Percentiles rank a stretch among this genome's conserved stretches.
These are phyloP conservation scores for Oreochromis niloticus DNA, from an alignment of 2,113 vertebrate species.

Conservation along the genomic window DNA sequence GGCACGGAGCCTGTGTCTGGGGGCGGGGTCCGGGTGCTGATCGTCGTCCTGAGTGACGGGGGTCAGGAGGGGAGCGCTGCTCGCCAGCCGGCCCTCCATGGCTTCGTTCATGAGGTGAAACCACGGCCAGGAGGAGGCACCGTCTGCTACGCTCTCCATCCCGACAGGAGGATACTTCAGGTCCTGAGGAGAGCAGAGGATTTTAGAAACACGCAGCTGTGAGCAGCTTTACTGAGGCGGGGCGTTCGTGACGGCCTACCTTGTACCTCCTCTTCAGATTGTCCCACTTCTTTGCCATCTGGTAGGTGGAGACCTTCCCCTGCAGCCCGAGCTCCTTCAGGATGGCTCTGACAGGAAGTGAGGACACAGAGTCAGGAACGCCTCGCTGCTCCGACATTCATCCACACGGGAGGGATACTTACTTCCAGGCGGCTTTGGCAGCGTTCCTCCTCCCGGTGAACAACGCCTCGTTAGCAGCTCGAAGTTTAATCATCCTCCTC, in stretches of 20 bases:
- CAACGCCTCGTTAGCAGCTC: conserved; percentile 64
- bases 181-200: conserved; percentile 41
- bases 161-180: conserved; percentile 70
- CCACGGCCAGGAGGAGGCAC: conserved; percentile 73
- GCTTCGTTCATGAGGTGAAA: conserved; percentile 74
- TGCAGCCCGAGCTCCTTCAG: conserved; percentile 70
- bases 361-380: not conserved
- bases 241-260: conserved; percentile 9
- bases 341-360: conserved; percentile 56
- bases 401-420: not conserved
- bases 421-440: conserved; percentile 75
- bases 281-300: conserved; percentile 78
- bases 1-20: conserved; percentile 2
- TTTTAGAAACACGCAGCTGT: not conserved
- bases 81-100: conserved; percentile 64
- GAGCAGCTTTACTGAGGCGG: fast-evolving
- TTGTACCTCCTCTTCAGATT: conserved; percentile 77
- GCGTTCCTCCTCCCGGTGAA: conserved; percentile 74
- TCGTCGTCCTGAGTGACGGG: conserved; percentile 46
- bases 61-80: conserved; percentile 53
- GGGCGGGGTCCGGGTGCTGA: not conserved
- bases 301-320: conserved; percentile 70
- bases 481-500: conserved; percentile 68
- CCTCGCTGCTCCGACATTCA: not conserved
- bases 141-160: conserved; percentile 54